Evolutionary conservation across 2,888 invertebrate genomes (phyloP).

Genomic region (Corythucha ciliata): DNA sequence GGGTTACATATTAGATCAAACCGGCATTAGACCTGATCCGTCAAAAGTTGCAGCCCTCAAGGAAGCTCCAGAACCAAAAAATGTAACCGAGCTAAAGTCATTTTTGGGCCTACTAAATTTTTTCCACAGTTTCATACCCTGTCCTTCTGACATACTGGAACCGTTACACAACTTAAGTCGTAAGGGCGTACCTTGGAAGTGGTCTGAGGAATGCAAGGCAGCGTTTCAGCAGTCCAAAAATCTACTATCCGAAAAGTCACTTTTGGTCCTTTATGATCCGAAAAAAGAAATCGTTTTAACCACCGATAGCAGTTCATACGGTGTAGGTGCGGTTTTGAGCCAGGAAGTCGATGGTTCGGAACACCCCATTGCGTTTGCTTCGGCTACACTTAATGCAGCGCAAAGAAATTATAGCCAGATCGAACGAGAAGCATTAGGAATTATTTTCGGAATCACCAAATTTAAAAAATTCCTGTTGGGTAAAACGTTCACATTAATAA

Average conservation of each 20-base stretch:
- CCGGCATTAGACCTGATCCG: background rate
- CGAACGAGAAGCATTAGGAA: background rate
- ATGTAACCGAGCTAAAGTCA: slow-evolving; percentile 2
- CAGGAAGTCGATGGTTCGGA: slow-evolving; percentile 17
- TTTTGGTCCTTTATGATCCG: slow-evolving; percentile 35
- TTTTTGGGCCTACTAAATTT: slow-evolving; percentile 20
- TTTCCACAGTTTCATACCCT: slow-evolving; percentile 15
- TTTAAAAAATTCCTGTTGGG: slow-evolving; percentile 11
- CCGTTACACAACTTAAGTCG: slow-evolving; percentile 14
- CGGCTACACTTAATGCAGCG: background rate
- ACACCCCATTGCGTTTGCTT: slow-evolving; percentile 10
- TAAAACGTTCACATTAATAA: background rate
- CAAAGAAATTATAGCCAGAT: slow-evolving; percentile 4
- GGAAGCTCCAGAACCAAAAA: background rate
- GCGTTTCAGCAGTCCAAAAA: slow-evolving; percentile 4
- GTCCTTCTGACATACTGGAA: slow-evolving; percentile 1
- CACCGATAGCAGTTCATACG: slow-evolving; percentile 34
- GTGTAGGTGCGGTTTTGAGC: slow-evolving; percentile 33
- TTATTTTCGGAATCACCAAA: slow-evolving; percentile 12
- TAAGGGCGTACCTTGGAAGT: slow-evolving; percentile 11
- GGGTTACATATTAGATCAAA: background rate
- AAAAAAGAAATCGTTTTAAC: slow-evolving; percentile 34
- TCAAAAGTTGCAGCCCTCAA: background rate
- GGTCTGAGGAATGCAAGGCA: slow-evolving; percentile 8
- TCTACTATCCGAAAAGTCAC: slow-evolving; percentile 31